Base-by-base conservation (phyloP, 2,113 vertebrate genomes). In the Perognathus longimembris region DNA sequence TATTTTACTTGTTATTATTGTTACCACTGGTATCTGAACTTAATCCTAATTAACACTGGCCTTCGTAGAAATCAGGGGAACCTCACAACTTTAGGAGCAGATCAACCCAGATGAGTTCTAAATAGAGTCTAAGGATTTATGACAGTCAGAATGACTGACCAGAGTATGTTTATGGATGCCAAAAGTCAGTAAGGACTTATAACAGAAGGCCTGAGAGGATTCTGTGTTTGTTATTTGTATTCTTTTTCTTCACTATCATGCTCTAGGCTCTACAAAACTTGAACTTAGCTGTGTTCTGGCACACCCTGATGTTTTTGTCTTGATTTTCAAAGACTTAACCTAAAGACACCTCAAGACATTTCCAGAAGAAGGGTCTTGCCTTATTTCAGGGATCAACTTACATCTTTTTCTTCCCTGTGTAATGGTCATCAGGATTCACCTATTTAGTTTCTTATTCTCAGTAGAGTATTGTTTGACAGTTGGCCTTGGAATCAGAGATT, bases 221-320 rank as follows among this genome's bases (percentile, higher is more conserved):
- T 84, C 73, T 28, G 9, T 64, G 18, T 86, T 80, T 71, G 1
- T 84, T 63, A 61, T 61, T 64, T 85, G 42, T 78, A 57, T 73
- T 79, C 38, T 67, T 86, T 89, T 63, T 85, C 75, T 86, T 89
- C 17, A 24, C 7, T 83, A 42, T 83, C 64, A 75, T 40, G 82
- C 38, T 30, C 18, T 63, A 45, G 45, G 28, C 40, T 86, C 30
- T 38, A 67, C 8, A 20, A 74, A 42, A 85, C 21, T 30, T 78
- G 30, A n/a, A 45, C 40, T 45, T 36, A 78, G 42, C 30, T 54
- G 15, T 2, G 12, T 54, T n/a, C 57, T 82, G 83, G 66, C 50
- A 71, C 6, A 28, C 74, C 63, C n/a, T 42, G 30, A 36, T 90
- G 24, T 73, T 80, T 91, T 67, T 69, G 17, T 61, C 42, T 88